A percentile compares a stretch with the other conserved stretches of the same genome.
phyloP scores from a whole-genome alignment of 2,888 invertebrate genomes.

The Conchocele bisecta region DNA sequence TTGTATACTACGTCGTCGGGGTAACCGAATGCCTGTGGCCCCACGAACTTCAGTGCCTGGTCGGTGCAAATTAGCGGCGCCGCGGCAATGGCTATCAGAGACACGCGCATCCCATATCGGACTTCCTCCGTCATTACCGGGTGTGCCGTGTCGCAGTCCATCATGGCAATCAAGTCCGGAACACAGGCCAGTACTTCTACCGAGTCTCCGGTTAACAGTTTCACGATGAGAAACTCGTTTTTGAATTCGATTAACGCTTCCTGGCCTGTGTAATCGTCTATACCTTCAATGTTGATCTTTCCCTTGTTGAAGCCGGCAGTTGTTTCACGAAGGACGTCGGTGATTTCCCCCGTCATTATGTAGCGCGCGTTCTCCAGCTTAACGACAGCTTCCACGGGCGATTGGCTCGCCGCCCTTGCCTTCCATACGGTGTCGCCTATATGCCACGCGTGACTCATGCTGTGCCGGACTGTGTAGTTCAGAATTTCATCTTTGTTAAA shows the following conservation, averaged over 20 bases:
- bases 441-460: slow-evolving; percentile 74
- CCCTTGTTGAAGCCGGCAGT: slow-evolving; percentile 76
- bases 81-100: slow-evolving; percentile 70
- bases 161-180: slow-evolving; percentile 76
- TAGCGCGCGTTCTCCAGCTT: slow-evolving; percentile 57
- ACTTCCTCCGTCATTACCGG: slow-evolving; percentile 76
- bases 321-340: slow-evolving; percentile 70
- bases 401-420: slow-evolving; percentile 64
- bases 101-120: slow-evolving; percentile 75
- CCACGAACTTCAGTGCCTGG: slow-evolving; percentile 70
- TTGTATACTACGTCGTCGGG: slow-evolving; percentile 50
- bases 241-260: slow-evolving; percentile 73
- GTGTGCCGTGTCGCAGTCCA: slow-evolving; percentile 76
- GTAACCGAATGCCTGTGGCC: slow-evolving; percentile 75
- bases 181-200: slow-evolving; percentile 64
- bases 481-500: slow-evolving; percentile 59
- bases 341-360: slow-evolving; percentile 73
- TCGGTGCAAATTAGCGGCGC: slow-evolving; percentile 62
- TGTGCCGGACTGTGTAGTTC: slow-evolving; percentile 59
- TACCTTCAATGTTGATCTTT: slow-evolving; percentile 59
- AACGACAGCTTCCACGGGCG: slow-evolving; percentile 69
- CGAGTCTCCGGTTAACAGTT: background rate
- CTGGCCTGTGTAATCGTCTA: slow-evolving; percentile 51
- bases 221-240: slow-evolving; percentile 78
- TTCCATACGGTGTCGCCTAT: slow-evolving; percentile 73